phyloP scores from a whole-genome alignment of 2,113 vertebrate genomes.

The Spea multiplicata region DNA sequence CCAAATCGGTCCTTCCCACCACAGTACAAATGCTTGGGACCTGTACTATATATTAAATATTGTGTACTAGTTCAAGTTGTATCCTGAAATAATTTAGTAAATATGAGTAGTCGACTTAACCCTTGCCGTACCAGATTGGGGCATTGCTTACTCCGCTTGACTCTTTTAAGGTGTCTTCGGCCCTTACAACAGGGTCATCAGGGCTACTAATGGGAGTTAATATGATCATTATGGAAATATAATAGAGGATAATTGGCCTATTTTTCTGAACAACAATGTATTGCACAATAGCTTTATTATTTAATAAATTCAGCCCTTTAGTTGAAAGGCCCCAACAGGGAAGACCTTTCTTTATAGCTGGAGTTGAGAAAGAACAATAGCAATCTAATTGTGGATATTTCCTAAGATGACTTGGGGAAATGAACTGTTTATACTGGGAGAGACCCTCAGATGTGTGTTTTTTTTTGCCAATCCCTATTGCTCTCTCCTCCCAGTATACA shows the following conservation, averaged over 20 bases:
- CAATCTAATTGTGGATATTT: constrained; percentile 82
- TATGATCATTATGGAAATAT: constrained; percentile 89
- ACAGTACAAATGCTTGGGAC: too few species aligned
- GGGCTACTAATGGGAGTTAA: constrained; percentile 87
- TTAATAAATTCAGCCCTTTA: constrained; percentile 96
- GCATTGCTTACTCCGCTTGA: too few species aligned
- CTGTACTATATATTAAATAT: too few species aligned
- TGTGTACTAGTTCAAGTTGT: too few species aligned
- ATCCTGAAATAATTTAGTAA: too few species aligned
- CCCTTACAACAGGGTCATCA: constrained; percentile 19
- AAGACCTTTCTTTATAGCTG: constrained; percentile 75
- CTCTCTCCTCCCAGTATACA: constrained; percentile 49
- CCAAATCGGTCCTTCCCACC: too few species aligned
- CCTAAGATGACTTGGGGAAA: constrained; percentile 80
- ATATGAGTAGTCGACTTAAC: neutral
- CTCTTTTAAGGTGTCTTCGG: constrained; percentile 5
- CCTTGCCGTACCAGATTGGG: neutral
- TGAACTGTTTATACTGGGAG: constrained; percentile 77
- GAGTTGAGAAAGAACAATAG: constrained; percentile 78
- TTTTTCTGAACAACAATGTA: constrained; percentile 84
- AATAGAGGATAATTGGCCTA: constrained; percentile 89
- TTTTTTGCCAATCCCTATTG: constrained; percentile 57
- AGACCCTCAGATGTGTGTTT: constrained; percentile 65
- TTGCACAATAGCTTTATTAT: constrained; percentile 96
- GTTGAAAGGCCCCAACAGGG: constrained; percentile 83